These are phyloP conservation scores for Aphaenogaster floridana DNA, from an alignment of 1,140 invertebrate species.

Conservation along the genomic window DNA sequence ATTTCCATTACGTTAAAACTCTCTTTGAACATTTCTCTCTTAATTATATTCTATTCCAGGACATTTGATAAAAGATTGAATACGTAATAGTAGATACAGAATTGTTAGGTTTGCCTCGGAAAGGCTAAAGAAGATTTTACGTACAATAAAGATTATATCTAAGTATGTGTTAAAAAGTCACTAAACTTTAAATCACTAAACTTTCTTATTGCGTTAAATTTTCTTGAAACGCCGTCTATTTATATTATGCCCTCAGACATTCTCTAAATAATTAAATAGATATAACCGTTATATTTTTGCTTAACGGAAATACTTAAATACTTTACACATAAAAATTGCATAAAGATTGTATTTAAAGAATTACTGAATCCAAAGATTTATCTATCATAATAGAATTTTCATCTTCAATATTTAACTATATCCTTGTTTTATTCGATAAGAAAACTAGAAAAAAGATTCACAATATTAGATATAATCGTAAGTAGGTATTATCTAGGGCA, in stretches of 20 bases:
- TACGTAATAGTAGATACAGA: background rate
- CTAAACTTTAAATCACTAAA: background rate
- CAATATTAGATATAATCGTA: background rate
- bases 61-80: slow-evolving; percentile 29
- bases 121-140: background rate
- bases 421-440: background rate
- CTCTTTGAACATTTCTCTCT: slow-evolving; percentile 40
- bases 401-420: background rate
- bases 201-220: background rate
- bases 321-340: background rate
- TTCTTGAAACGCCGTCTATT: background rate
- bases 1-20: slow-evolving; percentile 60
- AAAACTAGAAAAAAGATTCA: background rate
- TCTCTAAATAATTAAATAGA: background rate
- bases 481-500: background rate
- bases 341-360: background rate
- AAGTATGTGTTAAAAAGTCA: background rate
- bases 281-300: background rate
- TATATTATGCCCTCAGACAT: slow-evolving; percentile 9
- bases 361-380: background rate
- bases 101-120: background rate
- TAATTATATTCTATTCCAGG: slow-evolving; percentile 38
- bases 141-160: background rate
- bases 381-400: background rate
- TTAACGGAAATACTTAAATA: background rate